Evolutionary conservation across 2,797 vertebrate genomes (phyloP), one percentile per base, ranked within the genome.

Genomic region (Tangara arthus): DNA sequence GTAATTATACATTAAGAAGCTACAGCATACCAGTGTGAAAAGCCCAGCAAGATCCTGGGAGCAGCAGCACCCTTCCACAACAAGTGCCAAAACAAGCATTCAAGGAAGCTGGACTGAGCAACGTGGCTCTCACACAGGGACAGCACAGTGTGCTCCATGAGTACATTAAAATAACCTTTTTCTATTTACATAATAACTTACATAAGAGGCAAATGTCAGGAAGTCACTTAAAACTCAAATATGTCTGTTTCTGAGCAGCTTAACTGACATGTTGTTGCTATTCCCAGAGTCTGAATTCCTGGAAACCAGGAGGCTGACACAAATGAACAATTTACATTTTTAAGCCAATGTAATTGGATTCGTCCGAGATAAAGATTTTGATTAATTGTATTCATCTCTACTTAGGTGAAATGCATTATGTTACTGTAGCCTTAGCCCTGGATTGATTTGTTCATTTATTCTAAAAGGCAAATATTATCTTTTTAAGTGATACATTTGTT

Each of bases 251-350:
- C 71, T 75, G 87, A 94, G 89, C 28, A 63, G 77, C 46, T 86
- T 93, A 95, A 94, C 64, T 70, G 77, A 68, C 68, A 69, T 68
- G 78, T 55, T 69, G 63, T 55, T 80, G 56, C 75, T 96, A 85
- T 76, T 86, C 50, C 83, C 50, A 32, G 71, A 82, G 81, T 19
- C 64, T 65, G 71, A 85, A 78, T 95, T 96, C 80, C 80, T 75
- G 79, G 82, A 95, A 96, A 77, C 30, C 57, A 59, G 63, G 65
- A 87, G 64, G 49, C 23, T 81, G 61, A 72, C 60, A 88, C 44
- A 93, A 85, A 66, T 26, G 61, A 94, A 94, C 64, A 92, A 82
- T 89, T 94, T 76, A 66, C 12, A 21, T 89, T 89, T 95, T 85
- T 50, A 88, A 95, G 47, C 32, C 66, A 72, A 63, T 4, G 19